A percentile compares a stretch with the other conserved stretches of the same genome.
Evolutionary conservation across 2,113 vertebrate species (phyloP).

Genomic region (Tricholaema leucomelas): DNA sequence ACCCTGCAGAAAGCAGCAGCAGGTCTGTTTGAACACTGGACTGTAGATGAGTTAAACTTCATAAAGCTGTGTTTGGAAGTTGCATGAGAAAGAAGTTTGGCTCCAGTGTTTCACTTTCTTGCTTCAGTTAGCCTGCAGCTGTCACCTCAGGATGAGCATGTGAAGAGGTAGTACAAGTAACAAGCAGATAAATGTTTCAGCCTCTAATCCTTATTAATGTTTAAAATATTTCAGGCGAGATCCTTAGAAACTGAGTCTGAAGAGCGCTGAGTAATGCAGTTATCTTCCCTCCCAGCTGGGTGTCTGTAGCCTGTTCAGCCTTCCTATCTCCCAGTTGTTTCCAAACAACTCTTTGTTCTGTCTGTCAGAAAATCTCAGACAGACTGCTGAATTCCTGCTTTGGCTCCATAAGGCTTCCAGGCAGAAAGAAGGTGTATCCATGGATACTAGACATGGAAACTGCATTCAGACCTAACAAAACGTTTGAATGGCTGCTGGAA

Average conservation of each 20-base stretch:
- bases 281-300: not conserved
- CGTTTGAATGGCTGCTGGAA: constrained; percentile 12
- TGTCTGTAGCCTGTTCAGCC: not conserved
- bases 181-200: not conserved
- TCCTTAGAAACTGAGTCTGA: not conserved
- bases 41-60: not conserved
- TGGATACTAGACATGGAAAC: constrained; percentile 36
- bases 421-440: constrained; percentile 40
- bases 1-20: constrained; percentile 92
- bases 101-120: not conserved
- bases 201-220: not conserved
- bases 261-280: not conserved
- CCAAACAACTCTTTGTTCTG: not conserved
- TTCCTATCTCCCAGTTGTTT: not conserved
- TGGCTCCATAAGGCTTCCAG: not conserved
- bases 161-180: not conserved
- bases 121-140: not conserved
- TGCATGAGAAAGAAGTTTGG: not conserved
- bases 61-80: not conserved
- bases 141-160: not conserved
- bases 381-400: not conserved
- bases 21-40: constrained; percentile 78
- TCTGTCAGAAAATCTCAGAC: not conserved
- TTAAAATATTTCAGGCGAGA: not conserved
- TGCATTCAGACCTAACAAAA: not conserved